phyloP scores from a whole-genome alignment of 2,113 vertebrate genomes.

The Lampris megalopsis region DNA sequence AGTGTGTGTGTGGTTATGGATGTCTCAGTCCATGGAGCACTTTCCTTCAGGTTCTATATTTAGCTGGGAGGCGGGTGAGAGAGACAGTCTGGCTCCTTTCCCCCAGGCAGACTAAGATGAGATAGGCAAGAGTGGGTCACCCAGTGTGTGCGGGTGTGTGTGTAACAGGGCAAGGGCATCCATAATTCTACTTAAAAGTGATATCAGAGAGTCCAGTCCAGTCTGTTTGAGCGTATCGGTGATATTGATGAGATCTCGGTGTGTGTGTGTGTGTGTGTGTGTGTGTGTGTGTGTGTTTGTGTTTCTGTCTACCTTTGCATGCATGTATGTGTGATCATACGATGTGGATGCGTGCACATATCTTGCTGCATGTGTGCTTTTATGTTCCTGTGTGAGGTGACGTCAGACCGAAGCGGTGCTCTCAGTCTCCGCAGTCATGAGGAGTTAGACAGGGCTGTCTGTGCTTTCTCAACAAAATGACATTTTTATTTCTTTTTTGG shows the following conservation, averaged over 20 bases:
- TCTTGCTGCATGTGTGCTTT: too few relatives aligned
- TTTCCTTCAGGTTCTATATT: constrained; percentile 66
- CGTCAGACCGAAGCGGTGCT: too few relatives aligned
- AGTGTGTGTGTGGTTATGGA: constrained; percentile 59
- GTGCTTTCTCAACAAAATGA: too few relatives aligned
- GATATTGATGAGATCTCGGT: constrained; percentile 24
- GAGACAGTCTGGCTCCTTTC: constrained; percentile 70
- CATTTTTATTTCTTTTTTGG: too few relatives aligned
- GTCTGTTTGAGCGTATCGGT: constrained; percentile 48
- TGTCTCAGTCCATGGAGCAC: constrained; percentile 52
- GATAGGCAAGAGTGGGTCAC: constrained; percentile 57
- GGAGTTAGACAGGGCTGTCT: too few relatives aligned
- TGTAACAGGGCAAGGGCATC: constrained; percentile 39
- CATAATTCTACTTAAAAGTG: constrained; percentile 32
- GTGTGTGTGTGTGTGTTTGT: background rate
- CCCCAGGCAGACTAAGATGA: constrained; percentile 64
- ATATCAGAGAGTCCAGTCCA: constrained; percentile 43
- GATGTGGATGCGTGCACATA: too few relatives aligned
- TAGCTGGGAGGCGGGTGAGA: constrained; percentile 65
- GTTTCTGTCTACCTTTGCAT: background rate
- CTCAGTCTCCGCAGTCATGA: too few relatives aligned
- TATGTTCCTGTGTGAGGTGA: too few relatives aligned
- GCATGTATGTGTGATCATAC: background rate
- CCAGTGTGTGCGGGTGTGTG: constrained; percentile 22
- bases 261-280: constrained; percentile 1